phyloP scores from a whole-genome alignment of 64 coral and sea anemone genomes.

The Trachythela sp. region DNA sequence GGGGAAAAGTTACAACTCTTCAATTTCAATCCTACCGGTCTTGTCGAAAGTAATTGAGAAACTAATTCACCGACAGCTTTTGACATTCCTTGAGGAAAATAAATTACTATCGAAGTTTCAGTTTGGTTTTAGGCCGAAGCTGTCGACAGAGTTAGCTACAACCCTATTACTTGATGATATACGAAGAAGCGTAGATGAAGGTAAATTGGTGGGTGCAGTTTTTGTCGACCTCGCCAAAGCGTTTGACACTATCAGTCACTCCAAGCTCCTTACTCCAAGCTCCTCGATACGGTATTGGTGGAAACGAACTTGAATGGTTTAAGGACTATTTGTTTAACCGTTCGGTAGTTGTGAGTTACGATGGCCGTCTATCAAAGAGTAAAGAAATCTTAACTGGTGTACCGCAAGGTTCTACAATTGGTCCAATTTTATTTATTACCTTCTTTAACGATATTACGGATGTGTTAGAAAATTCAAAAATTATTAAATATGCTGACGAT shows the following conservation, averaged over 20 bases:
- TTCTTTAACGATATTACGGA: conserved; percentile 25
- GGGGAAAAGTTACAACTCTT: too few species aligned
- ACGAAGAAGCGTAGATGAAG: too few species aligned
- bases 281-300: conserved; percentile 33
- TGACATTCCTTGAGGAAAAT: too few species aligned
- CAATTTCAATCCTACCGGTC: too few species aligned
- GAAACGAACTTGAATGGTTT: conserved; percentile 43
- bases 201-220: too few species aligned
- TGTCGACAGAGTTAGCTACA: too few species aligned
- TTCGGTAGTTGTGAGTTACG: conserved; percentile 17
- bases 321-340: conserved; percentile 45
- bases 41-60: too few species aligned
- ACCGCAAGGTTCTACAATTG: conserved; percentile 26
- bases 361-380: background rate
- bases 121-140: too few species aligned
- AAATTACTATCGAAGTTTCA: too few species aligned
- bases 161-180: too few species aligned
- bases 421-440: conserved; percentile 15
- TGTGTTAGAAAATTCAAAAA: conserved; percentile 22
- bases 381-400: conserved; percentile 37
- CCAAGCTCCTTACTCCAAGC: conserved; percentile 24
- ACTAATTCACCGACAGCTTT: too few species aligned
- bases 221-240: conserved; percentile 23
- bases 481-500: conserved; percentile 41
- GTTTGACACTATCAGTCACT: conserved; percentile 23